These are phyloP conservation scores for Periophthalmus modestus DNA, from an alignment of 2,113 vertebrate genomes.

Conservation along the genomic window DNA sequence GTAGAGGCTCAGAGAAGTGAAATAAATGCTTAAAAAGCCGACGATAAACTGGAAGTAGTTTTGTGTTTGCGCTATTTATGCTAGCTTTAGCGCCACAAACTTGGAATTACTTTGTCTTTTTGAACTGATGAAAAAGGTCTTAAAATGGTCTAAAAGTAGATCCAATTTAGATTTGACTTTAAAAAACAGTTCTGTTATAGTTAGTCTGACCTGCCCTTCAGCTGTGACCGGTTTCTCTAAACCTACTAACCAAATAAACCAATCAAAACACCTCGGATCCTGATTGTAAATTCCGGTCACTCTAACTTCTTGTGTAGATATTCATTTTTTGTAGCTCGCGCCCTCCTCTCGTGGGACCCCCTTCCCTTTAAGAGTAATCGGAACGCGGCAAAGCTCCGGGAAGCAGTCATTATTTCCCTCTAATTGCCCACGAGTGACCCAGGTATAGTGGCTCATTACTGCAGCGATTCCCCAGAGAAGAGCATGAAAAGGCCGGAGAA, in stretches of 20 bases:
- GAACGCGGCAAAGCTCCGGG: conserved; percentile 50
- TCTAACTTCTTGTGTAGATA: background rate
- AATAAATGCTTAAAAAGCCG: no score
- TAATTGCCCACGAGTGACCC: conserved; percentile 79
- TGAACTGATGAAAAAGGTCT: no score
- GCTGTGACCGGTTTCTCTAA: no score
- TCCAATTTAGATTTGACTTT: no score
- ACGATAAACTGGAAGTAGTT: no score
- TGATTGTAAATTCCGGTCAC: background rate
- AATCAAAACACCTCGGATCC: background rate
- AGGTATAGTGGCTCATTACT: conserved; percentile 74
- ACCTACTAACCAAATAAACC: background rate
- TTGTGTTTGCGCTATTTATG: no score
- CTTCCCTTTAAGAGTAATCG: background rate
- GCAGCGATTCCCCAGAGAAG: conserved; percentile 64
- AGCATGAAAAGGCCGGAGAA: conserved; percentile 76
- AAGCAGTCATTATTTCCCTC: conserved; percentile 76
- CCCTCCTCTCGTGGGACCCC: conserved; percentile 22
- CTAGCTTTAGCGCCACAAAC: no score
- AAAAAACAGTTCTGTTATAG: no score
- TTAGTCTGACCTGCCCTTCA: no score
- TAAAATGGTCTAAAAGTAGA: no score
- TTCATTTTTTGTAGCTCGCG: background rate
- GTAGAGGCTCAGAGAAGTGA: no score
- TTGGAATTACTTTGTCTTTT: no score